These are phyloP conservation scores for Drosophila ananassae DNA, from an alignment of 1,140 invertebrate species.

Conservation along the genomic window DNA sequence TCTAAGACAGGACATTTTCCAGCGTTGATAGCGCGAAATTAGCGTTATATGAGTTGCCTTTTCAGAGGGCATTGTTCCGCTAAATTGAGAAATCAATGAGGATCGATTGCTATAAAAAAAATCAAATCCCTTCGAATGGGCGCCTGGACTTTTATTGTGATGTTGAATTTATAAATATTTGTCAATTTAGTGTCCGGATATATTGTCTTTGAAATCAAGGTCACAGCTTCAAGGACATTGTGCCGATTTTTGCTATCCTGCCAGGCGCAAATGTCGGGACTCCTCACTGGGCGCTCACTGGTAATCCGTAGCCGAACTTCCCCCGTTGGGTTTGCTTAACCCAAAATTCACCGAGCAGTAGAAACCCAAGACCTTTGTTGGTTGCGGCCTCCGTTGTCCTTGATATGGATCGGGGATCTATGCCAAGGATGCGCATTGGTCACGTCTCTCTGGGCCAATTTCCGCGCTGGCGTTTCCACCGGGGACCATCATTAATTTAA, in stretches of 20 bases:
- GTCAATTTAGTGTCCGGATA: background rate
- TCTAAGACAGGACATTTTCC: slow-evolving; percentile 39
- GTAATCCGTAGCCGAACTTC: slow-evolving; percentile 28
- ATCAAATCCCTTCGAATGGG: slow-evolving; percentile 7
- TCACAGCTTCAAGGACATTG: slow-evolving; percentile 23
- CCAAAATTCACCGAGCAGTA: slow-evolving; percentile 70
- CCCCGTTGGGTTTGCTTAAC: slow-evolving; percentile 71
- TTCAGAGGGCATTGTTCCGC: slow-evolving; percentile 62
- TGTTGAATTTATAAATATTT: background rate
- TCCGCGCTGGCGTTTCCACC: slow-evolving; percentile 70
- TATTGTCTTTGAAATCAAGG: slow-evolving; percentile 13
- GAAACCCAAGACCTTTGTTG: slow-evolving; percentile 65
- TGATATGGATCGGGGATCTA: slow-evolving; percentile 27
- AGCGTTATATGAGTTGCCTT: slow-evolving; percentile 75
- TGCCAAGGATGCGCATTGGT: slow-evolving; percentile 46
- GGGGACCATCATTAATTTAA: slow-evolving; percentile 67
- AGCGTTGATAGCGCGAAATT: slow-evolving; percentile 70
- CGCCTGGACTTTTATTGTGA: slow-evolving; percentile 2
- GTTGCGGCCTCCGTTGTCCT: slow-evolving; percentile 77
- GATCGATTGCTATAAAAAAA: slow-evolving; percentile 16
- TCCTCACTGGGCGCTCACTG: slow-evolving; percentile 26
- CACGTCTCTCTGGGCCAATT: slow-evolving; percentile 57
- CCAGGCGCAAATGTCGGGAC: slow-evolving; percentile 51
- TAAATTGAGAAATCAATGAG: slow-evolving; percentile 67
- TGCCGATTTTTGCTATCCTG: slow-evolving; percentile 38